These are phyloP conservation scores for Ricordea florida DNA, from an alignment of 92 coral and sea anemone genomes.

Conservation along the genomic window DNA sequence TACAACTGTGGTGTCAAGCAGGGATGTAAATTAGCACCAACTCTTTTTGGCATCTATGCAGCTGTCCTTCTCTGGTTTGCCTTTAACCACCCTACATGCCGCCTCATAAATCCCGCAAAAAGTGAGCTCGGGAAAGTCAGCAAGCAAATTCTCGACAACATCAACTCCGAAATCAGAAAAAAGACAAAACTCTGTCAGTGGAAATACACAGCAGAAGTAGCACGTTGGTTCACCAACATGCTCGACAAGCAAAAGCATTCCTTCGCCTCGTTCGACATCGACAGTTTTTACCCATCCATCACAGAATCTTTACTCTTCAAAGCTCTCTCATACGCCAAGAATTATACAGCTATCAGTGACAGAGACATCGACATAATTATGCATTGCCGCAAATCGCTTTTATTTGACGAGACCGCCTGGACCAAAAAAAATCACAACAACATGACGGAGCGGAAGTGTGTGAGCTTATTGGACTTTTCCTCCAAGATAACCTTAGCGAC, in stretches of 20 bases:
- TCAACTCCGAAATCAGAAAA: not conserved
- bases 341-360: too few species aligned
- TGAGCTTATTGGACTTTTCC: too few species aligned
- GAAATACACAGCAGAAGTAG: conserved; percentile 31
- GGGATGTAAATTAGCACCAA: not conserved
- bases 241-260: conserved; percentile 1
- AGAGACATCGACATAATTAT: too few species aligned
- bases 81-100: not conserved
- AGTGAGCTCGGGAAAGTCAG: not conserved
- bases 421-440: too few species aligned
- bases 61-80: not conserved
- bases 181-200: conserved; percentile 19
- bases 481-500: too few species aligned
- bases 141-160: not conserved
- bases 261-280: conserved; percentile 38
- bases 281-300: conserved; percentile 55
- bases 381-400: too few species aligned
- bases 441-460: too few species aligned
- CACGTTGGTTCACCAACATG: conserved; percentile 45
- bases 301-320: conserved; percentile 39
- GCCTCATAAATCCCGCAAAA: not conserved
- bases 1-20: not conserved
- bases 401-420: too few species aligned
- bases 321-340: conserved; percentile 12
- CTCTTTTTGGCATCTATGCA: conserved; percentile 1